These are phyloP conservation scores for Hirtodrosophila duncani DNA, from an alignment of 2,888 invertebrate species.

Conservation along the genomic window DNA sequence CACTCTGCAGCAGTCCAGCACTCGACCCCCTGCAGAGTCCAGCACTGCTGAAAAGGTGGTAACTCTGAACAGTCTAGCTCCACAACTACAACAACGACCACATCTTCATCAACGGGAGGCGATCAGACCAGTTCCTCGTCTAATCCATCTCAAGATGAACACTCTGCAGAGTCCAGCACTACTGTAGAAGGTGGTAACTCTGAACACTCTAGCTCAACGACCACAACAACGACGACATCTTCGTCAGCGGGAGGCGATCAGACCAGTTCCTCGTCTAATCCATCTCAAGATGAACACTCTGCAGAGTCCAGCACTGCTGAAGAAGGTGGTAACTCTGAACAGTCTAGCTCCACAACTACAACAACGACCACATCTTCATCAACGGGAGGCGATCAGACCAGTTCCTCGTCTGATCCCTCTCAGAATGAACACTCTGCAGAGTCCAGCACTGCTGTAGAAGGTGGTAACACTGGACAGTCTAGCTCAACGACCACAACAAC, in stretches of 20 bases:
- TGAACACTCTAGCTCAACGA: conserved; percentile 4
- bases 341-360: conserved; percentile 10
- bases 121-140: background rate
- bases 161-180: background rate
- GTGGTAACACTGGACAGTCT: conserved; percentile 6
- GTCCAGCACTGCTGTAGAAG: background rate
- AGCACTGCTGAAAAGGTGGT: background rate
- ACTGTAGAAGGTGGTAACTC: background rate
- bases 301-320: background rate
- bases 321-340: background rate
- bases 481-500: conserved; percentile 15
- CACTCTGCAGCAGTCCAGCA: too few relatives aligned
- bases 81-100: background rate
- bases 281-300: background rate
- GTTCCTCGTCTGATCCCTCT: too few relatives aligned
- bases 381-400: background rate
- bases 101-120: background rate
- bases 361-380: background rate
- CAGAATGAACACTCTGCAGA: too few relatives aligned
- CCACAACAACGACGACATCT: conserved; percentile 5
- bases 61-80: background rate
- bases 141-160: too few relatives aligned
- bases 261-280: background rate
- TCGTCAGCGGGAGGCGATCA: background rate
- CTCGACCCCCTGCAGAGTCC: too few relatives aligned